Base-by-base conservation (phyloP, 2,797 vertebrate genomes). In the Platyrinchus mystaceus region DNA sequence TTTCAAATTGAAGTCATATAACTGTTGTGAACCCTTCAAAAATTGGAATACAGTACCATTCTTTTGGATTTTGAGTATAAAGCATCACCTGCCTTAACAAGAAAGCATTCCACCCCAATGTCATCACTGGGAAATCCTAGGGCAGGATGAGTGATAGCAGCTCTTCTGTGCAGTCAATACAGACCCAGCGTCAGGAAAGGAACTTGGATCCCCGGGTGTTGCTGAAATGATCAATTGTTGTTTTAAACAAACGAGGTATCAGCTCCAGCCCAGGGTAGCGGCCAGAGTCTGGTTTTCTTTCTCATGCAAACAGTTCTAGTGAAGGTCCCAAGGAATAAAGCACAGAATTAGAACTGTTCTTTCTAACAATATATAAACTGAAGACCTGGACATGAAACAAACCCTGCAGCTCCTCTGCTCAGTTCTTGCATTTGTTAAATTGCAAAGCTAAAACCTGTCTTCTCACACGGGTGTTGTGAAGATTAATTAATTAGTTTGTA, bases 401-500 rank as follows among this genome's bases (percentile, higher is more conserved):
- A 69, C 59, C n/a, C 46, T 55, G 36, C 27, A 75, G 59, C 16
- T 89, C 46, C 43, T 87, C 53, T 85, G 50, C 46, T 91, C 53
- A 62, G 36, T 75, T 84, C 28, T 17, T 87, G 62, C 50, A 24
- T 47, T 64, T 90, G 86, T 80, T 81, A 86, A 63, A 69, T 20
- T 46, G 30, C 43, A 89, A 46, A 46, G 21, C 62, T 69, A 69
- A 87, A 86, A 19, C 47, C 26, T 82, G 23, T 28, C 37, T 92
- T 84, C 66, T 88, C 67, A 1, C 52, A 88, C 56, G 83, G 41
- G 69, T 84, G 37, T 84, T 94, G 59, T 96, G 87, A 76, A 86
- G 77, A 91, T 90, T 86, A 94, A 93, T 94, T 91, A 94, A 92
- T 87, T 88, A 34, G 69, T 86, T 90, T 56, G 55, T 91, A 27